Conservation (phyloP, 2,888 invertebrate species). For the Bombylius major region DNA sequence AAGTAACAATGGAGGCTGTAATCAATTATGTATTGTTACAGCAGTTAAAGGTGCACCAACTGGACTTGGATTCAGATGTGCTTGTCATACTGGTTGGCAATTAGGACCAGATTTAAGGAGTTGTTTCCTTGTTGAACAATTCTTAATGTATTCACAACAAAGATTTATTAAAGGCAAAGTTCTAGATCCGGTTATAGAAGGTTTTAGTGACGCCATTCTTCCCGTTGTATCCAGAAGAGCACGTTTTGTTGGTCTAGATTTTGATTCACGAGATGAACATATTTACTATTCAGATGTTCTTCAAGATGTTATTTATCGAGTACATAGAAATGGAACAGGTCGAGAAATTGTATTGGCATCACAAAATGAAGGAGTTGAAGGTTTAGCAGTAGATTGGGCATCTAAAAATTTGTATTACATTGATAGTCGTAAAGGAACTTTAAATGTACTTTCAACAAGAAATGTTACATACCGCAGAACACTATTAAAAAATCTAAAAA, state of each 20-base stretch:
- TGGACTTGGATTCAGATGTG: slow-evolving; percentile 77
- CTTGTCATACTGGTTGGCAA: slow-evolving; percentile 79
- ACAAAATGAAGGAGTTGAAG: slow-evolving; percentile 95
- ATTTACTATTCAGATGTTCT: slow-evolving; percentile 97
- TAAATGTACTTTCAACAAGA: slow-evolving; percentile 82
- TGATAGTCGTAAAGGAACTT: slow-evolving; percentile 83
- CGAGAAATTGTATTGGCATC: slow-evolving; percentile 85
- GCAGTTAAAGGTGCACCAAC: slow-evolving; percentile 49
- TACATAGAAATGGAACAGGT: slow-evolving; percentile 64
- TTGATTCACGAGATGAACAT: slow-evolving; percentile 77
- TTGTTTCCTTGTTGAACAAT: slow-evolving; percentile 72
- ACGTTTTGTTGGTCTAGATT: slow-evolving; percentile 89
- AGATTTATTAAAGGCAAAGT: slow-evolving; percentile 91
- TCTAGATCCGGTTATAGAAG: slow-evolving; percentile 72
- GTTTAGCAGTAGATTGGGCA: slow-evolving; percentile 90
- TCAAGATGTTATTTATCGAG: slow-evolving; percentile 84
- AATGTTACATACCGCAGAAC: slow-evolving; percentile 76
- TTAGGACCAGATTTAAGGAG: slow-evolving; percentile 60
- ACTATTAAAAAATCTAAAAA: slow-evolving; percentile 71
- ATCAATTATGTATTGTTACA: slow-evolving; percentile 89
- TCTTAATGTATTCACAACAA: slow-evolving; percentile 91
- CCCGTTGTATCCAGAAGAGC: slow-evolving; percentile 87
- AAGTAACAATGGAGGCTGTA: slow-evolving; percentile 75
- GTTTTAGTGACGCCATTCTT: slow-evolving; percentile 88
- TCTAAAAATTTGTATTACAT: slow-evolving; percentile 92